Percentiles rank a stretch among this genome's conserved stretches.
Evolutionary conservation across 2,888 invertebrate genomes (phyloP).

Genomic region (Phaonia tiefii): DNA sequence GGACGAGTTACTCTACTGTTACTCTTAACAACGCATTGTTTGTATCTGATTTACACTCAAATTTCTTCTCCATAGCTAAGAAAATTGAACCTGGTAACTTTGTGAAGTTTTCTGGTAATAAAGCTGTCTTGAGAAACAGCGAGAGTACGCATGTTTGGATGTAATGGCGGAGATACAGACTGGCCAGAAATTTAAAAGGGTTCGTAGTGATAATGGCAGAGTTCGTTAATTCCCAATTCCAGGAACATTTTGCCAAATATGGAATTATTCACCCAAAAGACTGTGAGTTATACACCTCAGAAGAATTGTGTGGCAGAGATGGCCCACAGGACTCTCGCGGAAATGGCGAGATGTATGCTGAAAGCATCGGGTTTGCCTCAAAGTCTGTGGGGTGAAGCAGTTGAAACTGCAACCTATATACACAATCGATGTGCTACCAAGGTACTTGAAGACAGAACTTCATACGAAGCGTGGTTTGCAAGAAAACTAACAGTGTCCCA

Average conservation of each 20-base stretch:
- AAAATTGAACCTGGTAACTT: constrained; percentile 38
- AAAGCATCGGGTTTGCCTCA: constrained; percentile 39
- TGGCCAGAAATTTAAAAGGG: constrained; percentile 16
- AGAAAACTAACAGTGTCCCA: constrained; percentile 3
- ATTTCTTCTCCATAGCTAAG: constrained; percentile 54
- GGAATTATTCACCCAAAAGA: constrained; percentile 43
- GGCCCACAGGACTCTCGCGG: constrained; percentile 37
- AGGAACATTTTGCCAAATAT: neutral
- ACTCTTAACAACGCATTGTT: constrained; percentile 46
- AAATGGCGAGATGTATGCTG: constrained; percentile 52
- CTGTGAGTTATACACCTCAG: constrained; percentile 42
- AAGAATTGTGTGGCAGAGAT: constrained; percentile 51
- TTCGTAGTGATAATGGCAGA: constrained; percentile 41
- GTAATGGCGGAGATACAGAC: constrained; percentile 45
- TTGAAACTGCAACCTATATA: constrained; percentile 43
- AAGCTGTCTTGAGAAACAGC: constrained; percentile 38
- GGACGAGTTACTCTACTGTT: constrained; percentile 35
- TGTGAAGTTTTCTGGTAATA: constrained; percentile 15
- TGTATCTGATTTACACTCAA: constrained; percentile 52
- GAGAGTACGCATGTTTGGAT: constrained; percentile 35
- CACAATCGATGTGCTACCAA: neutral
- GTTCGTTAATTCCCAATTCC: constrained; percentile 32
- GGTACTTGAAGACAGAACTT: no score
- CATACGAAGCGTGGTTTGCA: constrained; percentile 32
- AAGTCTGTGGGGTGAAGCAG: constrained; percentile 51